phyloP scores from a whole-genome alignment of 1,140 invertebrate genomes.

The Dysdera silvatica region DNA sequence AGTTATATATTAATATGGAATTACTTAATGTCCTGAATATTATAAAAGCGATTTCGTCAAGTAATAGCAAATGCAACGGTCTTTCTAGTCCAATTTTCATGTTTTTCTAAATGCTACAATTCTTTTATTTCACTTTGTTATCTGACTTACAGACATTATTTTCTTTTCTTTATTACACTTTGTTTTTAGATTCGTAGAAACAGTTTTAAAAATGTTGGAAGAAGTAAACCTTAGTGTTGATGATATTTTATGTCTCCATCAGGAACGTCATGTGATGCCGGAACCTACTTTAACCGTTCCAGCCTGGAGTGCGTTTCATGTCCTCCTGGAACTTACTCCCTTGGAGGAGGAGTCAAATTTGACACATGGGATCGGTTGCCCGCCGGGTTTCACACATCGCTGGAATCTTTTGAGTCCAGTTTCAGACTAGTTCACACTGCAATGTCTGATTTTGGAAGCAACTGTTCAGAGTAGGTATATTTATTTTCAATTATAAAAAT shows the following conservation, averaged over 20 bases:
- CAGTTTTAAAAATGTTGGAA: background rate
- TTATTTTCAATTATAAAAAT: background rate
- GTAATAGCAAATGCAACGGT: too few relatives aligned
- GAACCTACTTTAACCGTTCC: constrained; percentile 46
- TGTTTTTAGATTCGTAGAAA: too few relatives aligned
- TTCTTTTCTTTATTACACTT: too few relatives aligned
- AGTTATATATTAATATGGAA: too few relatives aligned
- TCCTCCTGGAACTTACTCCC: constrained; percentile 49
- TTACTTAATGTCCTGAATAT: too few relatives aligned
- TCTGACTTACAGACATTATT: too few relatives aligned
- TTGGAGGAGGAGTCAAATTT: constrained; percentile 50
- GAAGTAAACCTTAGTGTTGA: background rate
- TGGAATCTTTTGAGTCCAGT: constrained; percentile 43
- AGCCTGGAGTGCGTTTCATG: constrained; percentile 48
- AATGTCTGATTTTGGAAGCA: background rate
- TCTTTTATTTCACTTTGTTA: too few relatives aligned
- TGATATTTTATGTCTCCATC: constrained; percentile 30
- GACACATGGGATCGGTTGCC: constrained; percentile 49
- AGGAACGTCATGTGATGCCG: constrained; percentile 49
- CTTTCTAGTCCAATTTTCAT: too few relatives aligned
- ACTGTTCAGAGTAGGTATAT: constrained; percentile 28
- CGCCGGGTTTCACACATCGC: constrained; percentile 43
- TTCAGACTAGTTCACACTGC: constrained; percentile 18
- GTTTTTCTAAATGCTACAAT: too few relatives aligned
- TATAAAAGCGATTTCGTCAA: too few relatives aligned